Percentiles rank a stretch among this genome's conserved stretches.
Conservation (phyloP, 2,797 vertebrate genomes). For the Iguana delicatissima region DNA sequence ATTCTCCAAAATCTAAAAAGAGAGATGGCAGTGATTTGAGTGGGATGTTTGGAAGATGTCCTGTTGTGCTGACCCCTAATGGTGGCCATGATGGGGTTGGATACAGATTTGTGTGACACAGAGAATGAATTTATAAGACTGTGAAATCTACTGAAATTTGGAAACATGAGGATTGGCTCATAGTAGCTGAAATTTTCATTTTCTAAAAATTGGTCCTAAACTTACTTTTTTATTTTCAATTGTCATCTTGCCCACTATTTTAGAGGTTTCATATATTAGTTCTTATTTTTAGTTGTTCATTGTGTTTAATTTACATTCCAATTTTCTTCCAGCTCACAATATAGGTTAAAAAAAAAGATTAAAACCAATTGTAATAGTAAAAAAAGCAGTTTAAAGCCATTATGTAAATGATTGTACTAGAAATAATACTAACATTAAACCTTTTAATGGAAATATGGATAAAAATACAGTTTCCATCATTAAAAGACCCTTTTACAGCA, state of each 20-base stretch:
- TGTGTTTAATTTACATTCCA: too few relatives aligned
- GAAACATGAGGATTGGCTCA: too few relatives aligned
- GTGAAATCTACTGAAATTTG: neutral
- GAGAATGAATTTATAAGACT: neutral
- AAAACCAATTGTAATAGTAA: too few relatives aligned
- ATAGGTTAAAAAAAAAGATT: too few relatives aligned
- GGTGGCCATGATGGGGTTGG: neutral
- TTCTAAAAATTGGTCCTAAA: neutral
- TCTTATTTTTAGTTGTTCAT: too few relatives aligned
- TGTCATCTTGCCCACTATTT: neutral
- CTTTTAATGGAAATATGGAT: neutral
- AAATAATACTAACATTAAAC: too few relatives aligned
- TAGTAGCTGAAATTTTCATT: neutral
- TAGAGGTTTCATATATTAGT: neutral
- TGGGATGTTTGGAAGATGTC: neutral
- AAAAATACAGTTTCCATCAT: too few relatives aligned
- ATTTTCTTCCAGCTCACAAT: too few relatives aligned
- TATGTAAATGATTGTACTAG: too few relatives aligned
- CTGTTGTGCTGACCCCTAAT: neutral
- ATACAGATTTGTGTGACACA: neutral
- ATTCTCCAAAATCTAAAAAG: too few relatives aligned
- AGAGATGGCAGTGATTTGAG: neutral
- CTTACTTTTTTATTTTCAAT: neutral
- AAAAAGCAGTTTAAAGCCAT: too few relatives aligned
- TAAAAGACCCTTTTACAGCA: too few relatives aligned